Evolutionary conservation across 1,140 invertebrate species (phyloP), one percentile per base, ranked within the genome.

Genomic region (Caerostris darwini): DNA sequence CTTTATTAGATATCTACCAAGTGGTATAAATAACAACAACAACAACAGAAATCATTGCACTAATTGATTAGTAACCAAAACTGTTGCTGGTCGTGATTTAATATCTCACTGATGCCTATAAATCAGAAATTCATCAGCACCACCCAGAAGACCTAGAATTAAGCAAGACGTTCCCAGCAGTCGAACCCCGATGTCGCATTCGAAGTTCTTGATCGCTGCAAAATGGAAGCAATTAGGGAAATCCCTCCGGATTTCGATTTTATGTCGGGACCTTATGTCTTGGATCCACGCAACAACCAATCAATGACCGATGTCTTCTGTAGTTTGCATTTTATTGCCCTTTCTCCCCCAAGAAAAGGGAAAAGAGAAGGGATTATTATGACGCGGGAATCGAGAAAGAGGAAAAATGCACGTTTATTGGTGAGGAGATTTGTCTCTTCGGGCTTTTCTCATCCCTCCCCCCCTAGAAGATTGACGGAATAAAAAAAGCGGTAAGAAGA

Each of bases 211-310:
- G 85, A 87, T 87, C 85, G 85, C 34, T 87, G 58, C 59, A 87
- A 87, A 90, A 90, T 90, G 64, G 88, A 90, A 50, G 88, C 88
- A 90, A 90, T 90, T 90, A 90, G 56, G 88, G 14, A 90, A 90
- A 71, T 77, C 88, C 85, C 85, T 87, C n/a, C 34, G 85, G 85
- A 34, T 87, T 90, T 90, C 88, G 88, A 90, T 90, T 90, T 90
- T 90, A 64, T 71, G 88, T 90, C 88, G 53, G 67, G 10, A 71
- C 88, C 88, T 69, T 90, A 53, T 90, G 88, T 90, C 67, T 71
- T 50, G 88, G 57, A 90, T 90, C 88, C 88, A 90, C 88, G 88
- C 88, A 90, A 90, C 88, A 90, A 77, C 88, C 88, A 90, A 90
- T 90, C 88, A 90, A 90, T 90, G 67, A 5, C 7, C 54, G 85